Evolutionary conservation across 2,888 invertebrate genomes (phyloP).

Genomic region (Congeria kusceri): DNA sequence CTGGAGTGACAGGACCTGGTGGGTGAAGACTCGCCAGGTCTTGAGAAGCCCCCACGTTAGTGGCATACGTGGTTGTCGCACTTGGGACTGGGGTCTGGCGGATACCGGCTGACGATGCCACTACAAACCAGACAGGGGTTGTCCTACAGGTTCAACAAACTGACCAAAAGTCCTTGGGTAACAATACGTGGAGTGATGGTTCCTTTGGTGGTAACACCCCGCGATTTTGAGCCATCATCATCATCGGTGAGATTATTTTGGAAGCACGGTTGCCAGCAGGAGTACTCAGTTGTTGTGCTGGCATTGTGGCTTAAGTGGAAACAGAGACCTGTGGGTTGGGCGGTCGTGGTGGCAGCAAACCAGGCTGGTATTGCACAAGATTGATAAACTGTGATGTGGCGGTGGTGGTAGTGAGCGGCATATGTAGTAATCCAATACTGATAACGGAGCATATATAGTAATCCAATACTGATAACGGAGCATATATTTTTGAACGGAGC

Average conservation of each 20-base stretch:
- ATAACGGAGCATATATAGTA: constrained; percentile 67
- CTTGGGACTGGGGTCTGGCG: constrained; percentile 46
- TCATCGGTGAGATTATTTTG: constrained; percentile 79
- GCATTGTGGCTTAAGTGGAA: constrained; percentile 11
- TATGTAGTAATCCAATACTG: constrained; percentile 43
- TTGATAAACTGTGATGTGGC: constrained; percentile 37
- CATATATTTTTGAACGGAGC: too few relatives aligned
- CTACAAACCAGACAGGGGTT: constrained; percentile 58
- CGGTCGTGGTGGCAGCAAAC: constrained; percentile 14
- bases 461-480: constrained; percentile 1
- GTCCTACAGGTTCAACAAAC: constrained; percentile 30
- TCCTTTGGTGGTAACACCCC: constrained; percentile 39
- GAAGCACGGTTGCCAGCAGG: constrained; percentile 23
- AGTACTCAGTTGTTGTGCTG: constrained; percentile 11
- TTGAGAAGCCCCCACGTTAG: constrained; percentile 1
- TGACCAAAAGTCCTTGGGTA: constrained; percentile 38
- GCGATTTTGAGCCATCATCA: constrained; percentile 65
- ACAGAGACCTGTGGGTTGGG: constrained; percentile 19
- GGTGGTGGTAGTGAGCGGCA: constrained; percentile 17
- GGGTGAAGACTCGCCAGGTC: constrained; percentile 8
- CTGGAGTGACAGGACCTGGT: constrained; percentile 7
- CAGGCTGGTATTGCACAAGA: constrained; percentile 40
- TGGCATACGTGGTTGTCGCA: constrained; percentile 3
- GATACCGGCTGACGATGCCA: constrained; percentile 31
- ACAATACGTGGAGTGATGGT: constrained; percentile 21